A percentile compares a stretch with the other conserved stretches of the same genome.
Conservation (phyloP, 2,113 vertebrate species). For the Paratilapia polleni region DNA sequence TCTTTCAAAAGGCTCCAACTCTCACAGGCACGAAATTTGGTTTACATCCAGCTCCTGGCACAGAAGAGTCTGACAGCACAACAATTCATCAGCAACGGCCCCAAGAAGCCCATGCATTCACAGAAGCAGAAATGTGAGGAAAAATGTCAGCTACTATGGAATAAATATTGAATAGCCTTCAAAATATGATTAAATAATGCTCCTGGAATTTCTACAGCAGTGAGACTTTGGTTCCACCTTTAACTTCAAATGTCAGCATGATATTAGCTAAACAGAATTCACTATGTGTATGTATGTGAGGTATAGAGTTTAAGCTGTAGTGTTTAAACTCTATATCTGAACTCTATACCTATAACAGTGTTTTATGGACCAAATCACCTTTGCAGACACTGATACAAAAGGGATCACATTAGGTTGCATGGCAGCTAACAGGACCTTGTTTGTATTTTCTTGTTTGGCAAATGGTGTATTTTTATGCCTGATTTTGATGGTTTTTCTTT, state of each 20-base stretch:
- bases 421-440: conserved; percentile 39
- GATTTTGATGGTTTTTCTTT: not conserved
- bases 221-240: conserved; percentile 15
- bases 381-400: conserved; percentile 24
- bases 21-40: conserved; percentile 45
- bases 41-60: conserved; percentile 54
- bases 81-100: conserved; percentile 52
- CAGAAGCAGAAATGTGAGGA: conserved; percentile 10
- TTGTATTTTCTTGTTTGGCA: conserved; percentile 24
- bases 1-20: conserved; percentile 56
- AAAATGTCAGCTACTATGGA: conserved; percentile 31
- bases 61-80: conserved; percentile 50
- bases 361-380: conserved; percentile 8
- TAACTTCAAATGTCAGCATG: conserved; percentile 26
- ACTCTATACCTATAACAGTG: not conserved
- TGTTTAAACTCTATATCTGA: not conserved
- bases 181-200: conserved; percentile 38
- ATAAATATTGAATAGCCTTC: conserved; percentile 46
- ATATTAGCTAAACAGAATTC: conserved; percentile 2
- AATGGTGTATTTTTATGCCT: conserved; percentile 13
- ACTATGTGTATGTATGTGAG: not conserved
- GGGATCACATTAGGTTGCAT: conserved; percentile 42
- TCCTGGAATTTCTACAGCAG: conserved; percentile 1
- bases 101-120: conserved; percentile 46
- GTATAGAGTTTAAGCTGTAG: not conserved